These are phyloP conservation scores for Pocota personata DNA, from an alignment of 2,888 invertebrate species.

Conservation along the genomic window DNA sequence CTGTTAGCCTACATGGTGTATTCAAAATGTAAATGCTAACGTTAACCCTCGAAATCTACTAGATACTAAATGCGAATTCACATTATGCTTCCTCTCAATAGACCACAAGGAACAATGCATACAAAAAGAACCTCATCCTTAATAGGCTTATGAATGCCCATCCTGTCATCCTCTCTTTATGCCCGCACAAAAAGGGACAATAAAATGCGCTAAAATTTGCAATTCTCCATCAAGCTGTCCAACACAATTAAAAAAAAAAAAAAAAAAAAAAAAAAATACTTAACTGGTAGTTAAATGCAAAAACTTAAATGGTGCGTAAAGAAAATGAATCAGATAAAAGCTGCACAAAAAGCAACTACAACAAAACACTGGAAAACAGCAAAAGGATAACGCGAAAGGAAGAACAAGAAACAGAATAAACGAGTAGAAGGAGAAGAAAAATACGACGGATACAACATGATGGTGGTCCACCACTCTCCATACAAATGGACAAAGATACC, in stretches of 20 bases:
- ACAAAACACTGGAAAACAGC: not conserved
- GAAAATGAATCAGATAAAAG: constrained; percentile 41
- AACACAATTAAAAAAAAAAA: constrained; percentile 21
- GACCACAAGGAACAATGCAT: not conserved
- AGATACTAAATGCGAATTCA: too few species aligned
- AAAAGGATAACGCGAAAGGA: constrained; percentile 29
- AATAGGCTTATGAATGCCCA: not conserved
- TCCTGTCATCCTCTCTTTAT: constrained; percentile 10
- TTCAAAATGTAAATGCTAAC: too few species aligned
- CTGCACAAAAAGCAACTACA: constrained; percentile 5
- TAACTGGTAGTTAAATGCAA: not conserved
- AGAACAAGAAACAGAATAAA: not conserved
- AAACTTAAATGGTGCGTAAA: constrained; percentile 18
- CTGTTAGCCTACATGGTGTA: too few species aligned
- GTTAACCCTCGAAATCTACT: too few species aligned
- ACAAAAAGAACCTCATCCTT: not conserved
- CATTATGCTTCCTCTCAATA: not conserved
- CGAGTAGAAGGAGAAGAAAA: constrained; percentile 4
- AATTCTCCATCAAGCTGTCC: constrained; percentile 32
- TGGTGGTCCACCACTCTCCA: constrained; percentile 70
- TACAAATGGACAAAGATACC: constrained; percentile 76
- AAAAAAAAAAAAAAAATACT: not conserved
- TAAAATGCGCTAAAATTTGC: constrained; percentile 33
- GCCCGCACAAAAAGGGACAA: constrained; percentile 40
- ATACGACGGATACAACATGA: constrained; percentile 61